Conservation (phyloP, 2,113 vertebrate genomes). For the Muscicapa adusta region DNA sequence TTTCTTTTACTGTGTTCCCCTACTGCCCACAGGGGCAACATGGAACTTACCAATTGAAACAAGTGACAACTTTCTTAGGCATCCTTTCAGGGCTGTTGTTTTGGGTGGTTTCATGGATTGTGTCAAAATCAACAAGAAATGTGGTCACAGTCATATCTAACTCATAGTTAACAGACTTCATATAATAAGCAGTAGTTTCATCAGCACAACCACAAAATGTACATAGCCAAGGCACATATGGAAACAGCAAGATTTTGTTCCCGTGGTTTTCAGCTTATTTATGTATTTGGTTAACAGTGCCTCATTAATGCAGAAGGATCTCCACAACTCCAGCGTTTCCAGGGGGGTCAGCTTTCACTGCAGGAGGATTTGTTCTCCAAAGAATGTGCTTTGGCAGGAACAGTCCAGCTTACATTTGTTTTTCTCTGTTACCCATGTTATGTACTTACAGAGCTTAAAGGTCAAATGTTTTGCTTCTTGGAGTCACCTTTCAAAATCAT, state of each 20-base stretch:
- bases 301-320: not conserved
- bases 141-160: not conserved
- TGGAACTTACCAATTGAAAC: not conserved
- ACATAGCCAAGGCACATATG: not conserved
- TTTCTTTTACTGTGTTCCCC: not conserved
- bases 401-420: not conserved
- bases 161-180: slow-evolving; percentile 7
- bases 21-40: not conserved
- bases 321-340: not conserved
- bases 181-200: not conserved
- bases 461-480: not conserved
- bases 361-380: not conserved
- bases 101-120: not conserved
- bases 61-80: not conserved
- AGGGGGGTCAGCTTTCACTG: slow-evolving; percentile 5
- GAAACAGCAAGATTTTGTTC: slow-evolving; percentile 20
- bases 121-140: slow-evolving; percentile 19
- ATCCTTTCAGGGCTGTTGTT: not conserved
- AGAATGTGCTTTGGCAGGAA: slow-evolving; percentile 15
- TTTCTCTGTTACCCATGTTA: not conserved
- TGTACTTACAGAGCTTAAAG: not conserved
- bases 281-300: slow-evolving; percentile 18
- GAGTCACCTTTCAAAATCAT: not conserved
- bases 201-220: not conserved
- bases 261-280: slow-evolving; percentile 4